Base-by-base conservation (phyloP, 2,888 invertebrate species). In the Agrochola lota region DNA sequence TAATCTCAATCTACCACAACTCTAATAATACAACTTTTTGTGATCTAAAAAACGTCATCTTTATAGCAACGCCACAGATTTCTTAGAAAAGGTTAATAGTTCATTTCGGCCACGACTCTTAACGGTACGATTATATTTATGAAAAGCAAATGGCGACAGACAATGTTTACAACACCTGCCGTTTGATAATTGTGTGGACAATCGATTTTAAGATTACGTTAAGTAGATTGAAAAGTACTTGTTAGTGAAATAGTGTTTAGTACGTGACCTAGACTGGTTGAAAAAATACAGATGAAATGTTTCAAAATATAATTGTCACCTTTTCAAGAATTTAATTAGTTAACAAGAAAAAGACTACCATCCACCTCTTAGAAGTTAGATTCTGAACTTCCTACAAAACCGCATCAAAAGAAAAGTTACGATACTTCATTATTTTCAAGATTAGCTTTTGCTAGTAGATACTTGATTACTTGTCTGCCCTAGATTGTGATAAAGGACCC, bases 141-240 rank as follows among this genome's bases (percentile, higher is more conserved):
- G 73, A 83, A 87, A 83, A 87, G 76, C 77, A 78, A 80, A 85
- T 85, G 78, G 78, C 72, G 64, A 30, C 85, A 73, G 64, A 23
- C 75, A 52, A 67, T 74, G 23, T 81, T 88, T 87, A 74, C 89
- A 77, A 88, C 82, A 85, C 84, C 80, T 83, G 83, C 66, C 60
- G 17, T 77, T 72, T 79, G 57, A 74, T 77, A 83, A 77, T 80
- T 76, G 76, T 83, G 84, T 71, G 67, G 57, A 87, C 57, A 88
- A 89, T 84, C 49, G 78, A 84, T 74, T 87, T 71, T n/a, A 68
- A 17, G 55, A 79, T 84, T 81, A 80, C 79, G 60, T 60, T 79
- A 83, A 77, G 62, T 82, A 52, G 26, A 59, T 72, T 80, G 55
- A 68, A 64, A 71, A 76, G 17, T 74, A 26, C 6, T 49, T 55